Evolutionary conservation across 2,888 invertebrate genomes (phyloP).

Genomic region (Melanotus villosus): DNA sequence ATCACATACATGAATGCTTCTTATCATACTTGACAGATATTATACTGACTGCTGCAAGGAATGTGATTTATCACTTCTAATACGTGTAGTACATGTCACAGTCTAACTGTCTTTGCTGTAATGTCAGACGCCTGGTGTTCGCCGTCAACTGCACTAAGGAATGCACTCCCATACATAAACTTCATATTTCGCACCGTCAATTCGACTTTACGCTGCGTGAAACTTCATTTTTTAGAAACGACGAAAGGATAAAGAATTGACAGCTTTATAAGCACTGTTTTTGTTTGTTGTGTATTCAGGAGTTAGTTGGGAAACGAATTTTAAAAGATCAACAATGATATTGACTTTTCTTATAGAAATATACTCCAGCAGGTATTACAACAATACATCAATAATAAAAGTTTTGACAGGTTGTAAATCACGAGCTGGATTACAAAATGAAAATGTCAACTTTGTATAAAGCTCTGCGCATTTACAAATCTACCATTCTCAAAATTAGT

Average conservation of each 20-base stretch:
- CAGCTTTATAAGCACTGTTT: constrained; percentile 37
- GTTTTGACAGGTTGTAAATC: constrained; percentile 46
- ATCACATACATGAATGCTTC: constrained; percentile 68
- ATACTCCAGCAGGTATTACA: constrained; percentile 37
- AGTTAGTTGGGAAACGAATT: constrained; percentile 37
- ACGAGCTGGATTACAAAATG: constrained; percentile 35
- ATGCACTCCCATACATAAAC: constrained; percentile 49
- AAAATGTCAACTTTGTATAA: constrained; percentile 32
- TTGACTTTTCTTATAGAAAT: constrained; percentile 41
- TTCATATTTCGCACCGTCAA: constrained; percentile 32
- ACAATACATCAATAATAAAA: constrained; percentile 47
- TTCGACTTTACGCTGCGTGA: constrained; percentile 36
- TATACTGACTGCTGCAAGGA: constrained; percentile 61
- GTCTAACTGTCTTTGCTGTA: constrained; percentile 53
- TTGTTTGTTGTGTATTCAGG: constrained; percentile 34
- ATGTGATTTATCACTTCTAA: constrained; percentile 58
- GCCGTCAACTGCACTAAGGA: constrained; percentile 62
- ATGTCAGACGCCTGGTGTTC: constrained; percentile 62
- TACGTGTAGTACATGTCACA: constrained; percentile 50
- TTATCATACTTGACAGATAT: constrained; percentile 69
- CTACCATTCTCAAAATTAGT: constrained; percentile 18
- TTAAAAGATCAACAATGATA: constrained; percentile 45
- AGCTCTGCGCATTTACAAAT: constrained; percentile 14
- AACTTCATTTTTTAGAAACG: constrained; percentile 31
- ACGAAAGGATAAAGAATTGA: constrained; percentile 34